Evolutionary conservation across 2,888 invertebrate species (phyloP).

Genomic region (Steinernema carpocapsae): DNA sequence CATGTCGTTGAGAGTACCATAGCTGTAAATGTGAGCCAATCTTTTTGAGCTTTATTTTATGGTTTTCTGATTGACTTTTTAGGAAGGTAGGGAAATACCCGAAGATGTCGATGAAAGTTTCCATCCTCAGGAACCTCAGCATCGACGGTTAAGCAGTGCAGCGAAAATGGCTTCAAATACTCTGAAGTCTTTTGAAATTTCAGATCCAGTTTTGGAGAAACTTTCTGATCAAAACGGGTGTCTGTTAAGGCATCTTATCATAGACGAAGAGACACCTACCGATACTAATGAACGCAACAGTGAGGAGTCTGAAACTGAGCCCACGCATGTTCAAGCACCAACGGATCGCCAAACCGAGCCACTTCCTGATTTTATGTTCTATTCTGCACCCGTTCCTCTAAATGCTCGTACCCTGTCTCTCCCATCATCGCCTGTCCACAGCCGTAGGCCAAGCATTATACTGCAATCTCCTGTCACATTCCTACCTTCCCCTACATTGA

Average conservation of each 20-base stretch:
- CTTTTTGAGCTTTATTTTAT: not conserved
- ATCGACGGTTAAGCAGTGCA: too few species aligned
- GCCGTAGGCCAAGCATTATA: too few species aligned
- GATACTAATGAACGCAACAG: not conserved
- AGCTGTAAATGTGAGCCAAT: not conserved
- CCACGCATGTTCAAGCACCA: too few species aligned
- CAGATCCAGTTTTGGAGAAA: not conserved
- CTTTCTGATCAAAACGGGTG: not conserved
- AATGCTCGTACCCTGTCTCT: too few species aligned
- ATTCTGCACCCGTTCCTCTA: too few species aligned
- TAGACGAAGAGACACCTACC: not conserved
- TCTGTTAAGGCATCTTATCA: not conserved
- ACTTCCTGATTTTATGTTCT: too few species aligned
- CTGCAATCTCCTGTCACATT: too few species aligned
- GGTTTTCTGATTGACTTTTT: not conserved
- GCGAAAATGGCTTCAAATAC: too few species aligned
- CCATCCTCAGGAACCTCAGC: not conserved
- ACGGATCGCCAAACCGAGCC: too few species aligned
- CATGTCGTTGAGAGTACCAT: slow-evolving; percentile 17
- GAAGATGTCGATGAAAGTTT: not conserved
- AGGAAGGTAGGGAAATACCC: not conserved
- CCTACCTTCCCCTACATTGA: too few species aligned
- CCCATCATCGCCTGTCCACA: too few species aligned
- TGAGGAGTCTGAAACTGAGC: not conserved
- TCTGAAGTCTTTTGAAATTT: slow-evolving; percentile 12